A percentile compares a stretch with the other conserved stretches of the same genome.
Evolutionary conservation across 1,140 invertebrate species (phyloP).

Genomic region (Cephus cinctus): DNA sequence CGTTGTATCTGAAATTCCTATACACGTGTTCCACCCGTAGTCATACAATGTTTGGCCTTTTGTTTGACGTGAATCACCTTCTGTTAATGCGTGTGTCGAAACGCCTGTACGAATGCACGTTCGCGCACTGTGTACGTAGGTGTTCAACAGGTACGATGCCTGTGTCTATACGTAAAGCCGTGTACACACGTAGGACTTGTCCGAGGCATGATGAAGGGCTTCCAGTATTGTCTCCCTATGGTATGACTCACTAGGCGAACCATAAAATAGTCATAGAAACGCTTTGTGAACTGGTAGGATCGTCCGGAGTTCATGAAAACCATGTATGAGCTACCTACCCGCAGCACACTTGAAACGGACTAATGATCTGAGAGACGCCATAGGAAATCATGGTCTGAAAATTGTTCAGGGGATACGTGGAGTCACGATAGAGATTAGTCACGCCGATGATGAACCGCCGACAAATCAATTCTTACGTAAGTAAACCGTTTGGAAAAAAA

Average conservation of each 20-base stretch:
- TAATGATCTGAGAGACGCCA: too few relatives aligned
- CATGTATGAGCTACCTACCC: too few relatives aligned
- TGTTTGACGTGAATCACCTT: conserved; percentile 46
- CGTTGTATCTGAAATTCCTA: conserved; percentile 32
- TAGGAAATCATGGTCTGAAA: too few relatives aligned
- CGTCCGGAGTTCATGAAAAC: too few relatives aligned
- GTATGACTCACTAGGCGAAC: conserved; percentile 40
- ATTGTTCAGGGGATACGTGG: too few relatives aligned
- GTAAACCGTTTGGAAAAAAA: too few relatives aligned
- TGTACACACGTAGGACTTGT: conserved; percentile 1
- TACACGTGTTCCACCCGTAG: conserved; percentile 31
- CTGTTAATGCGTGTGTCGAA: conserved; percentile 7
- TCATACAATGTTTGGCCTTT: conserved; percentile 34
- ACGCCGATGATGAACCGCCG: too few relatives aligned
- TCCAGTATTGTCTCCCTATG: conserved; percentile 35
- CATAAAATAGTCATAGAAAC: conserved; percentile 43
- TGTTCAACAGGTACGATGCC: conserved; percentile 34
- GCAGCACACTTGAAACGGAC: too few relatives aligned
- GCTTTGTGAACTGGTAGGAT: too few relatives aligned
- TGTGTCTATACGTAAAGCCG: background rate
- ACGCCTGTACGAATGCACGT: conserved; percentile 17
- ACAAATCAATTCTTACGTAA: too few relatives aligned
- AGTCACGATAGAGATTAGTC: too few relatives aligned
- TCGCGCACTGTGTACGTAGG: conserved; percentile 19
- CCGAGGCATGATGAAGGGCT: conserved; percentile 40